phyloP scores from a whole-genome alignment of 2,113 vertebrate species.

The Bujurquina vittata region DNA sequence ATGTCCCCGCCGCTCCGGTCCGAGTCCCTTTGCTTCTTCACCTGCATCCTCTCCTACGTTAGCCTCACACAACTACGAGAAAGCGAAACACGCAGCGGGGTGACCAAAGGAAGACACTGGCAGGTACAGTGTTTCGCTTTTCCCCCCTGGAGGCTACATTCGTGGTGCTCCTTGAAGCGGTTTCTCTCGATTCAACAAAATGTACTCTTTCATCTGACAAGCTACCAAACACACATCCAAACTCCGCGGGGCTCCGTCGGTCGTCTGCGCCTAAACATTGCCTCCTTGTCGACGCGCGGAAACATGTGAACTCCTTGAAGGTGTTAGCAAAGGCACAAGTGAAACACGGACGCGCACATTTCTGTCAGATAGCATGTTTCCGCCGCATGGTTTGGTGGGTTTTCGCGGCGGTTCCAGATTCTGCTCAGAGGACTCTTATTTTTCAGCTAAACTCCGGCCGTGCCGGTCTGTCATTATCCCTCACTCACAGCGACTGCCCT shows the following conservation, averaged over 20 bases:
- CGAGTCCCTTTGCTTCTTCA: conserved; percentile 82
- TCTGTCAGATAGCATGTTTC: conserved; percentile 59
- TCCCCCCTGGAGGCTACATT: conserved; percentile 58
- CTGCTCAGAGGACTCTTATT: neutral
- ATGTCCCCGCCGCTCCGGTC: conserved; percentile 77
- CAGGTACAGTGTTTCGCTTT: conserved; percentile 16
- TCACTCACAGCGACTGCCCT: conserved; percentile 17
- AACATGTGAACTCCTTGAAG: conserved; percentile 60
- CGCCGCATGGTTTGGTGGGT: neutral
- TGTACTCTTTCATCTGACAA: conserved; percentile 23
- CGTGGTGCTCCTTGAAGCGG: conserved; percentile 33
- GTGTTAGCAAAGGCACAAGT: conserved; percentile 39
- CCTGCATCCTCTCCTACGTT: conserved; percentile 81
- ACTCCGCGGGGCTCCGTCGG: conserved; percentile 57
- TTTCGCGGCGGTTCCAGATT: neutral
- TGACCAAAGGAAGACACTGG: conserved; percentile 27
- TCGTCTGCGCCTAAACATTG: conserved; percentile 58
- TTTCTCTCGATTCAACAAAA: neutral
- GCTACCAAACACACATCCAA: conserved; percentile 53
- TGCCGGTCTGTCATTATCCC: conserved; percentile 39
- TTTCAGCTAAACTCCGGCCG: conserved; percentile 26
- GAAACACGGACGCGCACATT: conserved; percentile 17
- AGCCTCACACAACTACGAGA: conserved; percentile 41
- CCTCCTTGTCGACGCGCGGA: conserved; percentile 56
- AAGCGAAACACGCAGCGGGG: conserved; percentile 36